Base-by-base conservation (phyloP, 1,140 invertebrate species). In the Dermatophagoides farinae region DNA sequence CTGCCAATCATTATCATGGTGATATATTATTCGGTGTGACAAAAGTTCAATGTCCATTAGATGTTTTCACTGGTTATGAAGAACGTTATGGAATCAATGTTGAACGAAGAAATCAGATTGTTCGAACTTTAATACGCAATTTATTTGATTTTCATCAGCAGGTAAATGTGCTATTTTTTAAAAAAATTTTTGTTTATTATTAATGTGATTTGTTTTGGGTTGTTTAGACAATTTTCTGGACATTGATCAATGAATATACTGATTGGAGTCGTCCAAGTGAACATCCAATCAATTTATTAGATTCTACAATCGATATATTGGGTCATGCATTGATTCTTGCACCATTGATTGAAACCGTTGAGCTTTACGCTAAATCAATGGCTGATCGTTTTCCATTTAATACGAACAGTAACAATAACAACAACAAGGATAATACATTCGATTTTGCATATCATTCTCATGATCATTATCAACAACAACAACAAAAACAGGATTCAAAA, bases 241-340 rank as follows among this genome's bases (percentile, higher is more conserved):
- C 92, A 43, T 82, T 93, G 23, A 84, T 96, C 64, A 95, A 97
- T 72, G 89, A 97, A 70, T 98, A 97, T 72, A 95, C 88, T 2
- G 89, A 96, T 70, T 96, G 91, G 91, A 88, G 92, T 68, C 77
- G 85, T 65, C 87, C 89, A 2, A 81, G 88, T 10, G 86, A 89
- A 68, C 87, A 92, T 79, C 88, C 88, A 25, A 84, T 89, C 65
- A 86, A 85, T 72, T 85, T 91, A 0, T 79, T 92, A 44, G 89
- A 97, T 71, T 88, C 60, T 71, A 89, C 91, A 0, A 74, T 97
- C 46, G 88, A 93, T 70, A 85, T 92, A 1, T 73, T 98, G 0
- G 86, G 85, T 43, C 95, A 98, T 71, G 92, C 88, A 1, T 83
- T 89, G 66, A 84, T 87, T 37, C 88, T 93, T 1, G 88, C 90